Percentiles rank a stretch among this genome's conserved stretches.
These are phyloP conservation scores for Pemphigus obesinymphae DNA, from an alignment of 1,140 invertebrate species.

Conservation along the genomic window DNA sequence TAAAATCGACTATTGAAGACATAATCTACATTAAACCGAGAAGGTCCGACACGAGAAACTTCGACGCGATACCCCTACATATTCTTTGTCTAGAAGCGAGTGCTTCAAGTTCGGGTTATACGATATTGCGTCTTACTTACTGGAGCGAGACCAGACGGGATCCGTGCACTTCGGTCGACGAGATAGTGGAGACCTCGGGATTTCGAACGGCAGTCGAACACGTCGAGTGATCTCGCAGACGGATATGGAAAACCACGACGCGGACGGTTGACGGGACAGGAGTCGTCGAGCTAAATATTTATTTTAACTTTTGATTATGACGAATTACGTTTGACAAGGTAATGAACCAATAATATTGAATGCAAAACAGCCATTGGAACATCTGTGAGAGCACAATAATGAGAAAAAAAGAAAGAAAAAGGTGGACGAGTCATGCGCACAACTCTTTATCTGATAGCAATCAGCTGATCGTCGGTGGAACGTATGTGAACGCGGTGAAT, in stretches of 20 bases:
- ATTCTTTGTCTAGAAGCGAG: background rate
- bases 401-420: conserved; percentile 22
- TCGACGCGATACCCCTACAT: background rate
- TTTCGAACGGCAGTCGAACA: background rate
- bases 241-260: background rate
- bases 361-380: conserved; percentile 39
- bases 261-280: background rate
- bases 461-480: background rate
- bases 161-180: background rate
- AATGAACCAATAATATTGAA: conserved; percentile 33
- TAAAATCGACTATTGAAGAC: too few relatives aligned
- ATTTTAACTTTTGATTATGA: conserved; percentile 20
- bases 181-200: background rate
- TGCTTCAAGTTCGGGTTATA: background rate
- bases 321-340: conserved; percentile 36
- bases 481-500: conserved; percentile 7
- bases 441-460: conserved; percentile 32
- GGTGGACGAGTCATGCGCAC: conserved; percentile 28
- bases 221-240: too few relatives aligned
- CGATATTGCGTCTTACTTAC: conserved; percentile 39
- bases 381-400: conserved; percentile 37
- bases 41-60: too few relatives aligned
- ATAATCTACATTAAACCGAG: too few relatives aligned
- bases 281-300: background rate
- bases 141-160: conserved; percentile 10